These are phyloP conservation scores for Apteryx owenii DNA, from an alignment of 2,113 vertebrate species.

Conservation along the genomic window DNA sequence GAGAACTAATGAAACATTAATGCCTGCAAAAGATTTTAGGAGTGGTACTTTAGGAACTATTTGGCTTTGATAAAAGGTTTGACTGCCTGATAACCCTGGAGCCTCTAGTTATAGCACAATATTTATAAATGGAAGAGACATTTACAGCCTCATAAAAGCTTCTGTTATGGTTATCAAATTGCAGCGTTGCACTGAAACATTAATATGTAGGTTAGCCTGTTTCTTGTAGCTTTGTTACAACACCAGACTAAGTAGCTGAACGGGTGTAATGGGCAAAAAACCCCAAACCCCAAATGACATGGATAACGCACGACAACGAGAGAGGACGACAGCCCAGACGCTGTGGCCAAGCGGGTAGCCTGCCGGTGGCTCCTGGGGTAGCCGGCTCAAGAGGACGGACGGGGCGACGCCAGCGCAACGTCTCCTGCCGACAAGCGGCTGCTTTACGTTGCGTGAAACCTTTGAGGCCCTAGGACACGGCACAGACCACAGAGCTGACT, in stretches of 20 bases:
- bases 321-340: not conserved
- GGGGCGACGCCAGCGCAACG: not conserved
- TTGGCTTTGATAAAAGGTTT: slow-evolving; percentile 68
- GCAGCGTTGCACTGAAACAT: slow-evolving; percentile 52
- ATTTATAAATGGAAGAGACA: slow-evolving; percentile 69
- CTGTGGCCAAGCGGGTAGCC: not conserved
- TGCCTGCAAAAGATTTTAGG: slow-evolving; percentile 61
- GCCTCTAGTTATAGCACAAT: slow-evolving; percentile 64
- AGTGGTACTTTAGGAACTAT: slow-evolving; percentile 67
- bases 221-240: slow-evolving; percentile 1
- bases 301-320: not conserved
- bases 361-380: not conserved
- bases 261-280: not conserved
- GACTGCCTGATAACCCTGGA: slow-evolving; percentile 64
- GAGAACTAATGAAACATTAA: slow-evolving; percentile 68
- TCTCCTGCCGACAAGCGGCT: not conserved
- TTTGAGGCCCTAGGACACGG: not conserved
- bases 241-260: slow-evolving; percentile 20
- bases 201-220: slow-evolving; percentile 54
- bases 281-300: not conserved
- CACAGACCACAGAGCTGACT: not conserved
- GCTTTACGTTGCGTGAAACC: not conserved
- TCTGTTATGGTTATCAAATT: slow-evolving; percentile 70
- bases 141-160: slow-evolving; percentile 68
- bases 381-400: not conserved